phyloP scores from a whole-genome alignment of 2,797 vertebrate species.

The Acomys russatus region DNA sequence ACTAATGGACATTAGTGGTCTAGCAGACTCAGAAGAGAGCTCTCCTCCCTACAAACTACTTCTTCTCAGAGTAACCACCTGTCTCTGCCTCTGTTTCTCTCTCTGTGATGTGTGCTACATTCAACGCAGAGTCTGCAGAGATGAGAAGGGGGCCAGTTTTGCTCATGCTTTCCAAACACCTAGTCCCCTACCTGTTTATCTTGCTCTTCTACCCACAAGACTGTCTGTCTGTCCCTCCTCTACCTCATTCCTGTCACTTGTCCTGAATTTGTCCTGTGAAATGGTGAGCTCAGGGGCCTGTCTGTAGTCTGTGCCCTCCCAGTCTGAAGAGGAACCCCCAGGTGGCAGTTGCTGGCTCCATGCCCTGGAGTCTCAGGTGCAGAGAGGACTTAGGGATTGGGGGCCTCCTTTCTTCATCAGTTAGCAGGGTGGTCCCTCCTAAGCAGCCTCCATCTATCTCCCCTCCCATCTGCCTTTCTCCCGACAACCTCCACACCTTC shows the following conservation, averaged over 20 bases:
- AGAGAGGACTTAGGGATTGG: too few relatives aligned
- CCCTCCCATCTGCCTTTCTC: neutral
- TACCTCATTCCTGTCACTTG: neutral
- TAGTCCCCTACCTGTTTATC: neutral
- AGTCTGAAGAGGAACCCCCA: neutral
- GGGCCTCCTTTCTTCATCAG: neutral
- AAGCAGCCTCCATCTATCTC: too few relatives aligned
- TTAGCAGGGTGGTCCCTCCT: neutral
- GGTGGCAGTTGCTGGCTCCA: neutral
- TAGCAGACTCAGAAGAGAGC: neutral
- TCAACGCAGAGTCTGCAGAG: neutral
- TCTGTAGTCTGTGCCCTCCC: neutral
- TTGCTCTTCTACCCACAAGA: neutral
- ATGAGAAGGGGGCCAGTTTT: neutral
- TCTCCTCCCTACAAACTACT: neutral
- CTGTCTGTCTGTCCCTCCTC: neutral
- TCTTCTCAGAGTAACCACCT: neutral
- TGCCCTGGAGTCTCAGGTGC: neutral
- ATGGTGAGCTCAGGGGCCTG: neutral
- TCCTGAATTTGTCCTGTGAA: neutral
- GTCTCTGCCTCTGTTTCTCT: conserved; percentile 24
- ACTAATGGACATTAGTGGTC: too few relatives aligned
- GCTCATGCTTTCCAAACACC: neutral
- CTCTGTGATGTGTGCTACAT: neutral
- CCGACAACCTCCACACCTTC: neutral